phyloP scores from a whole-genome alignment of 2,797 vertebrate species.

The Sphenopsis melanotis region DNA sequence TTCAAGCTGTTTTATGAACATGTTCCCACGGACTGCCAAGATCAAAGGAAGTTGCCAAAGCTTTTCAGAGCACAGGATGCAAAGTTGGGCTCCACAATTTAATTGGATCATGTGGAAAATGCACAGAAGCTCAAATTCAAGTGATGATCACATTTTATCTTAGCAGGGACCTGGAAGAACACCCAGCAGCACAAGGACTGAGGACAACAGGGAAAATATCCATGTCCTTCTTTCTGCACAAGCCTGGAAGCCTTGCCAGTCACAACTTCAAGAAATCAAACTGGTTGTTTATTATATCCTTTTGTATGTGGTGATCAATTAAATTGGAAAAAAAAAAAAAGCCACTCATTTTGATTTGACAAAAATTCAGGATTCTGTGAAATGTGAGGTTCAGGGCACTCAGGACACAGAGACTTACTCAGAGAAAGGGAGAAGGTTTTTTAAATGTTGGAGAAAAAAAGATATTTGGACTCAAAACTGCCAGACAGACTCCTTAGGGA shows the following conservation, averaged over 20 bases:
- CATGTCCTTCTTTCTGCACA: neutral
- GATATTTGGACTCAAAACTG: neutral
- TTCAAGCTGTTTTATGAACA: neutral
- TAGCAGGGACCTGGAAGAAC: neutral
- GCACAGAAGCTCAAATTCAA: neutral
- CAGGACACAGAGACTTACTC: neutral
- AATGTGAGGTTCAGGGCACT: neutral
- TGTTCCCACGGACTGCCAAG: neutral
- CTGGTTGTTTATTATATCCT: neutral
- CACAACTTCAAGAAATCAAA: neutral
- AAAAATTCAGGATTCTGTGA: neutral
- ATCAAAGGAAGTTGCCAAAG: neutral
- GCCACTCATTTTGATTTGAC: neutral
- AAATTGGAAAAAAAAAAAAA: neutral
- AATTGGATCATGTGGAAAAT: neutral
- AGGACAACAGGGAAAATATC: neutral
- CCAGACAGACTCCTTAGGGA: neutral
- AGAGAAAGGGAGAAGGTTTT: neutral
- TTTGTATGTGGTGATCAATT: neutral
- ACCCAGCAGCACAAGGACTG: neutral
- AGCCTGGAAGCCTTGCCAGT: neutral
- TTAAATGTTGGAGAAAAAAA: neutral
- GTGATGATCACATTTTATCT: neutral
- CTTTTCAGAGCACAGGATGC: neutral
- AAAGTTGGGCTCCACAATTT: neutral